Evolutionary conservation across 2,797 vertebrate genomes (phyloP).

Genomic region (Acropternis orthonyx): DNA sequence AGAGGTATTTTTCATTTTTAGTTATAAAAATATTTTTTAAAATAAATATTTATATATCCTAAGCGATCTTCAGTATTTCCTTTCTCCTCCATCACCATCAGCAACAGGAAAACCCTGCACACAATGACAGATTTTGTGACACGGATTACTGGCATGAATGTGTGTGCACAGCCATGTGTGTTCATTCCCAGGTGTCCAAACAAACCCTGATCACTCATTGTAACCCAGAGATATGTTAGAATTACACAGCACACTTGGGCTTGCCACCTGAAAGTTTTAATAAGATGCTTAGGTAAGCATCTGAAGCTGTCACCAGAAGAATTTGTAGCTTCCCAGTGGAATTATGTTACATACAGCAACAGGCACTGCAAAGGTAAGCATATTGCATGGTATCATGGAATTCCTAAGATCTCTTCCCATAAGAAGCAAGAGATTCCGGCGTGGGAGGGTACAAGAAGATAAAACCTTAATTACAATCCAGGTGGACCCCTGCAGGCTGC

Average conservation of each 20-base stretch:
- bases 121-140: not conserved
- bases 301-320: not conserved
- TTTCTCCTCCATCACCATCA: not conserved
- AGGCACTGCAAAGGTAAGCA: not conserved
- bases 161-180: not conserved
- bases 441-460: not conserved
- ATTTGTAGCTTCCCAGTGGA: not conserved
- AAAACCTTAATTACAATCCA: not conserved
- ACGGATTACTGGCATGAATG: not conserved
- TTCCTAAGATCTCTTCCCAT: not conserved
- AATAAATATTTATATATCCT: not conserved
- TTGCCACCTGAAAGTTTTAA: not conserved
- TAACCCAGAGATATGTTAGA: not conserved
- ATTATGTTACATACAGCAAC: not conserved
- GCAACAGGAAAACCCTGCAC: not conserved
- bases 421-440: not conserved
- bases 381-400: not conserved
- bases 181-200: not conserved
- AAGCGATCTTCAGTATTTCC: not conserved
- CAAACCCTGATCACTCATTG: not conserved
- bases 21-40: not conserved
- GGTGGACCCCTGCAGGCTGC: not conserved
- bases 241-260: not conserved
- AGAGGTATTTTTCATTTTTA: not conserved
- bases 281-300: not conserved